phyloP scores from a whole-genome alignment of 2,888 invertebrate species.

The Choristoneura rosaceana region DNA sequence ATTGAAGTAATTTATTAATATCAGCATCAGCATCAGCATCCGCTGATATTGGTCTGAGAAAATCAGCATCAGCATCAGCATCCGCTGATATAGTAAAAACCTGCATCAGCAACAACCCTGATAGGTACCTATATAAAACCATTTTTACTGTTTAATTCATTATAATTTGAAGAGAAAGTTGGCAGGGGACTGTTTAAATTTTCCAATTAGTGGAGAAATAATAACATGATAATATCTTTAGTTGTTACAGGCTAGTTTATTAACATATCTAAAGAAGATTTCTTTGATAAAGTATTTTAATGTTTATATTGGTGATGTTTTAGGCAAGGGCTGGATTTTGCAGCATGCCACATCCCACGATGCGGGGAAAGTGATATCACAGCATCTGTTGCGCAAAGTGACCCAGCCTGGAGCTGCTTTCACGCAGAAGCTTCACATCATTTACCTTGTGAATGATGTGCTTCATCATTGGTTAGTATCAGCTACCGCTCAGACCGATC shows the following conservation, averaged over 20 bases:
- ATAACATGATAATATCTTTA: neutral
- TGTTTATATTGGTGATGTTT: slow-evolving; percentile 42
- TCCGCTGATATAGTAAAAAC: too few relatives aligned
- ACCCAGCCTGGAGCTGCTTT: slow-evolving; percentile 90
- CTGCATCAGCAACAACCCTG: too few relatives aligned
- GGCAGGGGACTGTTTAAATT: too few relatives aligned
- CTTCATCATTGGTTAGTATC: slow-evolving; percentile 97
- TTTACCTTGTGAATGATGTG: slow-evolving; percentile 99
- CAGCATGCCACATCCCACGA: slow-evolving; percentile 93
- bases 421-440: slow-evolving; percentile 97
- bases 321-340: slow-evolving; percentile 98
- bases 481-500: slow-evolving; percentile 1
- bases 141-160: too few relatives aligned
- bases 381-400: slow-evolving; percentile 95
- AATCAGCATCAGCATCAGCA: too few relatives aligned
- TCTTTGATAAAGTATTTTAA: neutral
- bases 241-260: neutral
- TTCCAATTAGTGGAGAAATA: too few relatives aligned
- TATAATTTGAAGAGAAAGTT: too few relatives aligned
- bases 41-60: too few relatives aligned
- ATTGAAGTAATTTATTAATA: too few relatives aligned
- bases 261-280: neutral
- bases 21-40: too few relatives aligned
- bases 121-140: too few relatives aligned
- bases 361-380: slow-evolving; percentile 94